Percentiles rank a stretch among this genome's conserved stretches.
Evolutionary conservation across 2,888 invertebrate genomes (phyloP).

Genomic region (Metallyticus violacea): DNA sequence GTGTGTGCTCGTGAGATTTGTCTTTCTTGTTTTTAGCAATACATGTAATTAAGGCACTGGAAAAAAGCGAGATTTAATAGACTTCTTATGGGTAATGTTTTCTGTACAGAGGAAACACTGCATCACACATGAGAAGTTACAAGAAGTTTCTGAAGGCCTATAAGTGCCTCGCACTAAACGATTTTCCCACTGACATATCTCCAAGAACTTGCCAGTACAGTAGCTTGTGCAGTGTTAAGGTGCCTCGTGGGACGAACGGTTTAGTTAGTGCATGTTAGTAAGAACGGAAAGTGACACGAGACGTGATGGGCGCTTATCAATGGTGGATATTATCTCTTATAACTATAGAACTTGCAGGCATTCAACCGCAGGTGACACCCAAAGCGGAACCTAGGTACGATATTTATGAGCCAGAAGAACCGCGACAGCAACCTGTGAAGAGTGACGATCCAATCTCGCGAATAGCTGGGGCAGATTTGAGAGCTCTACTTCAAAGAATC

Average conservation of each 20-base stretch:
- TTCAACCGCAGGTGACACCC: neutral
- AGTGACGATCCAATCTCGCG: neutral
- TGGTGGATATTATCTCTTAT: neutral
- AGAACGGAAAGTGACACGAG: neutral
- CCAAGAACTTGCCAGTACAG: neutral
- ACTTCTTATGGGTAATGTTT: neutral
- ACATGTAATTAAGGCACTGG: too few relatives aligned
- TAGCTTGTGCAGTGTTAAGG: neutral
- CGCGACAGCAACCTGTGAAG: neutral
- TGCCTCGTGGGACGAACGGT: neutral
- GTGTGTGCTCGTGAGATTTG: too few relatives aligned
- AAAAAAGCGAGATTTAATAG: too few relatives aligned
- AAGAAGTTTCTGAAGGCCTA: neutral
- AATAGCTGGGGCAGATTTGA: conserved; percentile 43
- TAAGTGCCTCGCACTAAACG: neutral
- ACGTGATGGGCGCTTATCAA: neutral
- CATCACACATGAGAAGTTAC: neutral
- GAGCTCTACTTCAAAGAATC: conserved; percentile 63
- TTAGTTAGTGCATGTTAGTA: neutral
- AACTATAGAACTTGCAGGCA: neutral
- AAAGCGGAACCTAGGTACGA: neutral
- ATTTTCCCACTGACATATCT: neutral
- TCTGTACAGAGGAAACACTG: neutral
- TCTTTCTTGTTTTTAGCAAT: neutral
- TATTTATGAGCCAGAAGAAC: neutral